Percentiles rank a stretch among this genome's conserved stretches.
These are phyloP conservation scores for Sarotherodon lohbergeri DNA, from an alignment of 2,113 vertebrate genomes.

Conservation along the genomic window DNA sequence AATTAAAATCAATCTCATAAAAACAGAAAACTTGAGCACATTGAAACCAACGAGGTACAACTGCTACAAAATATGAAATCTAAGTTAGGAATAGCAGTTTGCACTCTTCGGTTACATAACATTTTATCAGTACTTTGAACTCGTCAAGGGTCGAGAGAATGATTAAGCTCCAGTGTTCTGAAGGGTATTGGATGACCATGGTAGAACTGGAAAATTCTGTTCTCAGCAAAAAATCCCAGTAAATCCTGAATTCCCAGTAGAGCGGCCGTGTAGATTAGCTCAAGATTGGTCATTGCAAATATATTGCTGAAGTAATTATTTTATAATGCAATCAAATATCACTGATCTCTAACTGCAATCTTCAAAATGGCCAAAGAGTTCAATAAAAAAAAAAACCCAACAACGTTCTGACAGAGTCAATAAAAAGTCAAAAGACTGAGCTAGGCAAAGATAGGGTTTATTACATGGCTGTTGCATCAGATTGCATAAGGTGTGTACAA, in stretches of 20 bases:
- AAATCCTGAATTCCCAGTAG: not conserved
- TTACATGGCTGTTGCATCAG: not conserved
- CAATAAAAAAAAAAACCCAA: not conserved
- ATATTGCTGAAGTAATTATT: not conserved
- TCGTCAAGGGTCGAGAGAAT: not conserved
- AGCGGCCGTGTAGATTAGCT: not conserved
- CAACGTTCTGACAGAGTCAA: not conserved
- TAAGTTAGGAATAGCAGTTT: not conserved
- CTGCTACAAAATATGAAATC: not conserved
- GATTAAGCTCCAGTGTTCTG: not conserved
- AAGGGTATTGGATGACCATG: not conserved
- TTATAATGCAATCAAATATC: not conserved
- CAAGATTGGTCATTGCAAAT: not conserved
- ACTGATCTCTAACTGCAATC: not conserved
- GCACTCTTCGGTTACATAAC: not conserved
- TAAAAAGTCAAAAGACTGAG: not conserved
- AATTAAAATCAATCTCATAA: not conserved
- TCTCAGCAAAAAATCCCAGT: not conserved
- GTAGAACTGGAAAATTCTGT: not conserved
- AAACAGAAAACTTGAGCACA: not conserved
- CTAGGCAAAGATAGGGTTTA: not conserved
- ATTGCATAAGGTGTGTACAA: not conserved
- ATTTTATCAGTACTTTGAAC: not conserved
- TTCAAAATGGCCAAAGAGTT: not conserved
- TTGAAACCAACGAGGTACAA: not conserved